Conservation (phyloP, 1,140 invertebrate species). For the Caerostris extrusa region DNA sequence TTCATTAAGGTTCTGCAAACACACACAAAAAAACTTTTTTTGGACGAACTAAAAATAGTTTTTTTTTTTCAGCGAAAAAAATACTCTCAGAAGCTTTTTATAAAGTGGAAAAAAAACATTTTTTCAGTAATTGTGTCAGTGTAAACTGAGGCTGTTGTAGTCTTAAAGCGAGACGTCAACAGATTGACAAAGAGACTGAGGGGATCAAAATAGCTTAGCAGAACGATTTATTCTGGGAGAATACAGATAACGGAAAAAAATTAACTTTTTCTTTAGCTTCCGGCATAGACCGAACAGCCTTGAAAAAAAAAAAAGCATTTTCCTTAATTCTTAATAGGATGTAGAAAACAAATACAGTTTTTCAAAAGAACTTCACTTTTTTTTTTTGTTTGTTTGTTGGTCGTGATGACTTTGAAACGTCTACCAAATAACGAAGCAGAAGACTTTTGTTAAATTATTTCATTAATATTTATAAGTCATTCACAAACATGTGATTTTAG, state of each 20-base stretch:
- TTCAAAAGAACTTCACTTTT: neutral
- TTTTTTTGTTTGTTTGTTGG: neutral
- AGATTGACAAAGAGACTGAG: conserved; percentile 18
- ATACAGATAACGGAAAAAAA: conserved; percentile 17
- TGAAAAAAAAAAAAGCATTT: conserved; percentile 19
- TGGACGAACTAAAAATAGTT: neutral
- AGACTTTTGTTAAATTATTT: neutral
- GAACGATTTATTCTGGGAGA: conserved; percentile 14
- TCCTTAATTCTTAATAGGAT: conserved; percentile 11
- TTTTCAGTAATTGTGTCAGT: conserved; percentile 18
- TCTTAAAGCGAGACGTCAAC: conserved; percentile 20
- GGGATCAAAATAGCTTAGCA: conserved; percentile 13
- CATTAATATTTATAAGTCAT: neutral
- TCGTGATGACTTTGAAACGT: neutral
- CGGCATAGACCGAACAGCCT: neutral
- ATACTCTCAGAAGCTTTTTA: too few species aligned
- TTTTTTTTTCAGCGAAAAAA: neutral
- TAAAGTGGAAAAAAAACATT: neutral
- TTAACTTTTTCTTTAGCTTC: neutral
- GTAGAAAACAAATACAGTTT: neutral
- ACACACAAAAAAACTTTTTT: too few species aligned
- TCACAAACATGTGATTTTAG: neutral
- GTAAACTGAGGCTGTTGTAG: neutral
- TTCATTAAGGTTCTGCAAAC: neutral
- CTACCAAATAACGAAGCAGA: neutral